A percentile compares a stretch with the other conserved stretches of the same genome.
Evolutionary conservation across 2,888 invertebrate species (phyloP).

Genomic region (Conomelus anceps): DNA sequence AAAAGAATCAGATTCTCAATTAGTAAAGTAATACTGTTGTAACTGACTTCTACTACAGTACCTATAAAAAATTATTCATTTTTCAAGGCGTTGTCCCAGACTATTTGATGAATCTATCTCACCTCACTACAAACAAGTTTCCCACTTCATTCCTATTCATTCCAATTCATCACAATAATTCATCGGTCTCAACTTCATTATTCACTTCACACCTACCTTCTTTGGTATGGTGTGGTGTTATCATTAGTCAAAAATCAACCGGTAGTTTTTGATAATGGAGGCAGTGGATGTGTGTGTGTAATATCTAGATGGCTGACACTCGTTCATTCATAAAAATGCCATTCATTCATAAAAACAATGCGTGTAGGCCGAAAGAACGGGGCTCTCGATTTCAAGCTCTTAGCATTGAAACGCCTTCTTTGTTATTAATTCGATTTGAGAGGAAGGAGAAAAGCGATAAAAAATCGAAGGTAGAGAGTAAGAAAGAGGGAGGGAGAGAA

Average conservation of each 20-base stretch:
- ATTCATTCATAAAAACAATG: neutral
- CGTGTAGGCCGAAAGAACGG: neutral
- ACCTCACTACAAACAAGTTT: neutral
- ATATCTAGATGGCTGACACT: no score
- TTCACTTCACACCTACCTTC: neutral
- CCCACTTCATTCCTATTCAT: neutral
- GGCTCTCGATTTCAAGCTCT: neutral
- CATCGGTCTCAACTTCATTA: neutral
- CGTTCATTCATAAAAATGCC: neutral
- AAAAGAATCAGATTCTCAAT: no score
- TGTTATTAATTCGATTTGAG: neutral
- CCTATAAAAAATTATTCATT: no score
- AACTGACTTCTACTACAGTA: no score
- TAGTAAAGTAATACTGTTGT: no score
- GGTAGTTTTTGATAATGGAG: neutral
- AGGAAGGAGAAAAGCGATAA: neutral
- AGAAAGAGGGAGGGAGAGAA: neutral
- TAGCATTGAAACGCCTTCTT: neutral
- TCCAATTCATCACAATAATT: neutral
- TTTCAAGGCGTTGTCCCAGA: neutral
- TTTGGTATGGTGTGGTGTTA: neutral
- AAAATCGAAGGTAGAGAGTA: no score
- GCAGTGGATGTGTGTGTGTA: neutral
- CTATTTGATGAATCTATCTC: neutral
- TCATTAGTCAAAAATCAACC: neutral